Evolutionary conservation across 2,888 invertebrate species (phyloP), one percentile per base, ranked within the genome.

Genomic region (Drosophila greeni): DNA sequence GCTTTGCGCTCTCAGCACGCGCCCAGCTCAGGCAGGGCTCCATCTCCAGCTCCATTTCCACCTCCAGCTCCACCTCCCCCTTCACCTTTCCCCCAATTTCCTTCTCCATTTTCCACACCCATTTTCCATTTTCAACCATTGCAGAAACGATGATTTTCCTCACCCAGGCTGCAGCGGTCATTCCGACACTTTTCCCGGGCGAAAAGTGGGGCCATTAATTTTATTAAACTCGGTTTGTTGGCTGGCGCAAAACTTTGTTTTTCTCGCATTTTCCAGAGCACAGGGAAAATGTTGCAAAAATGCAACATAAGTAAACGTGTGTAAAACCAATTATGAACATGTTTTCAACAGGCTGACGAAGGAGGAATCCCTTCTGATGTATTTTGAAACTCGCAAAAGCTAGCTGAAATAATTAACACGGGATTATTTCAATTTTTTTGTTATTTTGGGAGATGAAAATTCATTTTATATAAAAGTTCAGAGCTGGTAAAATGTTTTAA

Each of bases 1-100:
- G 85, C 82, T 82, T 82, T 82, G 74, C 71, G 74, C 75, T 81
- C 84, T 83, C 84, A 78, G 66, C 84, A 75, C 76, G 69, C 78
- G 61, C 72, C 55, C 74, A 23, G 42, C 67, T 48, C 49, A 37
- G 43, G 18, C 56, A 11, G 3, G 18, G n/a, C 12, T 24, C 33
- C 24, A 14, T 23, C 23, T 8, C 39, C 31, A 31, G 0, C 7
- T 16, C n/a, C 20, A 11, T 20, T 11, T 9, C n/a, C 45, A 14
- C n/a, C 2, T 12, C 7, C 34, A 20, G 7, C 26, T 43, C 14
- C 16, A 18, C n/a, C n/a, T n/a, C n/a, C n/a, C n/a, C n/a, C n/a
- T n/a, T n/a, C n/a, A n/a, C n/a, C n/a, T n/a, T n/a, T n/a, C n/a
- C n/a, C n/a, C n/a, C n/a, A n/a, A n/a, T n/a, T n/a, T n/a, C n/a